Conservation (phyloP, 2,888 invertebrate genomes). For the Ganaspis brasiliensis region DNA sequence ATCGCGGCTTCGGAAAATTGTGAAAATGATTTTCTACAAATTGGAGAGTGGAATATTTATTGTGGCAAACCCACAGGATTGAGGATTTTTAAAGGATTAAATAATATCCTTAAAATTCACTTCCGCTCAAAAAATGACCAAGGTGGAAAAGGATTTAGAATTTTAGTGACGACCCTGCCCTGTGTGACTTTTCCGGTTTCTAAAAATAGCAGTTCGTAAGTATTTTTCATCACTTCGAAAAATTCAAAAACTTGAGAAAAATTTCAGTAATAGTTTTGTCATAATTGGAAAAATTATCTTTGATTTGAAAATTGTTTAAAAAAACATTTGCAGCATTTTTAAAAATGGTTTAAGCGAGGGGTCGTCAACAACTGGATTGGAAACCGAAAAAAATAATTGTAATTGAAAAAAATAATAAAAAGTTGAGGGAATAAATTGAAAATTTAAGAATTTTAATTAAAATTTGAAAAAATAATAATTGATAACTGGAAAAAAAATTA, state of each 20-base stretch:
- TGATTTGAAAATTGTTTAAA: no score
- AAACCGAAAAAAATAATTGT: no score
- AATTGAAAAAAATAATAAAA: no score
- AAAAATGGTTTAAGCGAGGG: no score
- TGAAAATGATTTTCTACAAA: slow-evolving; percentile 81
- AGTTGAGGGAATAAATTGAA: no score
- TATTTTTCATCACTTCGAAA: neutral
- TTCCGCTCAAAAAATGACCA: slow-evolving; percentile 79
- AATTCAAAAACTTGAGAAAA: neutral
- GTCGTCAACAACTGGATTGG: no score
- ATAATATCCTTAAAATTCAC: slow-evolving; percentile 81
- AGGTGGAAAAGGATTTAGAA: slow-evolving; percentile 81
- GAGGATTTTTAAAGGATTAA: slow-evolving; percentile 80
- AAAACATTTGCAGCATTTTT: no score
- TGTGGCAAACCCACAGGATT: slow-evolving; percentile 82
- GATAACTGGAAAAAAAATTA: no score
- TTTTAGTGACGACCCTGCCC: slow-evolving; percentile 82
- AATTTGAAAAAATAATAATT: no score
- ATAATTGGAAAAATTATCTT: no score
- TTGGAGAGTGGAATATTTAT: slow-evolving; percentile 80
- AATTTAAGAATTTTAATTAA: no score
- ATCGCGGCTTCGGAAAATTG: slow-evolving; percentile 82
- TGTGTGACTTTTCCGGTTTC: slow-evolving; percentile 66
- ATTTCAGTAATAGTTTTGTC: neutral
- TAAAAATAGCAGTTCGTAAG: neutral